Base-by-base conservation (phyloP, 2,113 vertebrate genomes). In the Nesogale talazaci region DNA sequence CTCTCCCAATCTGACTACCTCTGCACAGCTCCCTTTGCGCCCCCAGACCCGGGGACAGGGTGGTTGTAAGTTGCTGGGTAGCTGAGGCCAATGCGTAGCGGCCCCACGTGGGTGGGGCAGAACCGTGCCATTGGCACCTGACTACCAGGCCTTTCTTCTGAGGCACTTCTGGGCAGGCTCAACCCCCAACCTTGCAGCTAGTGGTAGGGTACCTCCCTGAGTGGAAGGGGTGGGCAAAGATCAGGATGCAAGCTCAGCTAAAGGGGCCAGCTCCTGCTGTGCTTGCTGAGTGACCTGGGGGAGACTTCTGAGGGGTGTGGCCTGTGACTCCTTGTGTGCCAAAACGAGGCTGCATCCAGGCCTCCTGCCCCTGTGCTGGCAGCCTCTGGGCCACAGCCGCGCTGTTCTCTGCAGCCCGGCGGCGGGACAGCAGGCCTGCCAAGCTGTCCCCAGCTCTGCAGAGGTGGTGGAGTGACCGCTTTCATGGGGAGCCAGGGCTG, bases 41-140 rank as follows among this genome's bases (percentile, higher is more conserved):
- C 20, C 10, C 17, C 52, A 38, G 29, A 12, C 77, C 22, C 1
- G 0, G 2, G 19, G 12, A 2, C 16, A n/a, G 2, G 11, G 67
- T 34, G 31, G 67, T 8, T 34, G 17, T 34, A 34, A 34, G 67
- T 70, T n/a, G n/a, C 67, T 16, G 34, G 34, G 6, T 4, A 34
- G 67, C 34, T 15, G 16, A 70, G n/a, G 6, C 67, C 16, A 8
- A 16, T 15, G n/a, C n/a, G 19, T 34, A 29, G 67, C n/a, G 4
- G 19, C 31, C 67, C 67, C 31, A 70, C 34, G 31, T 70, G 67
- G 17, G n/a, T n/a, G 19, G 31, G 19, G n/a, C 12, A 67, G 65
- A 67, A 31, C 29, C 34, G 46, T 12, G 14, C 67, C 67, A n/a
- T 34, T 34, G 67, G 16, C 16, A 34, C 65, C 67, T 34, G n/a